Percentiles rank a stretch among this genome's conserved stretches.
These are phyloP conservation scores for Crax fasciolata DNA, from an alignment of 2,797 vertebrate species.

Conservation along the genomic window DNA sequence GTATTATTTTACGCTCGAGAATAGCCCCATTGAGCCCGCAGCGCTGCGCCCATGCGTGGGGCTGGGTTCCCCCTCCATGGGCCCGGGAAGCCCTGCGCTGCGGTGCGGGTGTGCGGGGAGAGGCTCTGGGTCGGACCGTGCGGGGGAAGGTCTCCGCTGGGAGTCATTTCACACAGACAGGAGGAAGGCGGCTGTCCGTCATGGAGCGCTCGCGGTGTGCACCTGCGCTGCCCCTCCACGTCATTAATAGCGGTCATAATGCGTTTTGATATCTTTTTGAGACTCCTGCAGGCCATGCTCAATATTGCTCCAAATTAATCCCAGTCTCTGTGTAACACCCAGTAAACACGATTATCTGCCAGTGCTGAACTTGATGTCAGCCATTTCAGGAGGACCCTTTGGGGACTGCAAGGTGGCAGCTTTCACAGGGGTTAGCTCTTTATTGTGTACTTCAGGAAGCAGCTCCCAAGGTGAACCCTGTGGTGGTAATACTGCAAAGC, in stretches of 20 bases:
- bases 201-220: rapidly evolving
- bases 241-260: not conserved
- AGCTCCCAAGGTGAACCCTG: conserved; percentile 11
- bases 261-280: not conserved
- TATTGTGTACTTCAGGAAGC: not conserved
- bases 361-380: not conserved
- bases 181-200: rapidly evolving
- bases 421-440: not conserved
- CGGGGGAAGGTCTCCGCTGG: not conserved
- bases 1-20: conserved; percentile 66
- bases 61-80: conserved; percentile 9
- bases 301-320: not conserved
- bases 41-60: not conserved
- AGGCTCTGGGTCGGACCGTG: not conserved
- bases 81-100: not conserved
- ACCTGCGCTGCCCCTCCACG: not conserved
- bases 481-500: not conserved
- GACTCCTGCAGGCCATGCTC: not conserved
- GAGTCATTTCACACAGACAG: not conserved
- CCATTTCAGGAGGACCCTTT: not conserved
- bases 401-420: not conserved
- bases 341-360: not conserved
- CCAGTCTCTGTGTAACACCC: rapidly evolving
- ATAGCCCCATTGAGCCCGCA: conserved; percentile 26
- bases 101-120: not conserved